Percentiles rank a stretch among this genome's conserved stretches.
Conservation (phyloP, 2,797 vertebrate genomes). For the Ctenochaetus hawaiiensis region DNA sequence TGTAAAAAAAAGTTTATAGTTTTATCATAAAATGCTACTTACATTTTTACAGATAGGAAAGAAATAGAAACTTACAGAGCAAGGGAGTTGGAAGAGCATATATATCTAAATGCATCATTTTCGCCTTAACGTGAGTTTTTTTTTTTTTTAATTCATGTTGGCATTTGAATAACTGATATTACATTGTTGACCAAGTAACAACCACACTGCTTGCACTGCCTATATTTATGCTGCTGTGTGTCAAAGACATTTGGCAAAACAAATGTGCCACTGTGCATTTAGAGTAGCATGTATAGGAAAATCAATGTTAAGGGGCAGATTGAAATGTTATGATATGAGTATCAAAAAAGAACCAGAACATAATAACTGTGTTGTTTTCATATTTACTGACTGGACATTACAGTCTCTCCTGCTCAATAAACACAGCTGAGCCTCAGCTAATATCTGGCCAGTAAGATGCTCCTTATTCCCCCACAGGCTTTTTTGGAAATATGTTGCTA, state of each 20-base stretch:
- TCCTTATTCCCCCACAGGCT: conserved; percentile 13
- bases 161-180: no score
- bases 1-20: no score
- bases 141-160: no score
- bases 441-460: conserved; percentile 3
- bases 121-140: no score
- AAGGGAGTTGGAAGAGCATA: no score
- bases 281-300: background rate
- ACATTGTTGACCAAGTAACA: no score
- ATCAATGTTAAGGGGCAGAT: background rate
- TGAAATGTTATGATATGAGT: background rate
- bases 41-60: no score
- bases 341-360: background rate
- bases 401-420: conserved; percentile 11
- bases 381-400: conserved; percentile 8
- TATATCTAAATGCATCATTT: no score
- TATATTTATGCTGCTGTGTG: no score
- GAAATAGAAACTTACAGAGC: no score
- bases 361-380: background rate
- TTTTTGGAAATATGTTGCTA: conserved; percentile 35
- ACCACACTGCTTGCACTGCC: no score
- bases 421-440: conserved; percentile 38
- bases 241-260: background rate
- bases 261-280: background rate
- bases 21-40: no score